Percentiles rank a stretch among this genome's conserved stretches.
phyloP scores from a whole-genome alignment of 1,140 invertebrate species.

The Trinorchestia longiramus region DNA sequence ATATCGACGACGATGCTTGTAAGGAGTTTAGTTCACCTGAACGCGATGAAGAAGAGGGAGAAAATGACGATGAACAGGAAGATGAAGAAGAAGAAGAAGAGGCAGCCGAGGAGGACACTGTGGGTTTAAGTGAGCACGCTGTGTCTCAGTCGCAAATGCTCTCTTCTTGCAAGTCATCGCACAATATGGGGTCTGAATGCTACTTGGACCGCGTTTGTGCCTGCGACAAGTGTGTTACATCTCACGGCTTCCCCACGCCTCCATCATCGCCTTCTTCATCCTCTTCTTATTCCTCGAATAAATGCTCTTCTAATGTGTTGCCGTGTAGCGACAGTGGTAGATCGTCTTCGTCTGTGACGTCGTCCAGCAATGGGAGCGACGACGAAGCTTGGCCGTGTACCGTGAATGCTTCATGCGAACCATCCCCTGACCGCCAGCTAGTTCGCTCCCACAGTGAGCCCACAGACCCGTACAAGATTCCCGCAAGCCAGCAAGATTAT shows the following conservation, averaged over 20 bases:
- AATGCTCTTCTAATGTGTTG: constrained; percentile 54
- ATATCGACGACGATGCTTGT: constrained; percentile 67
- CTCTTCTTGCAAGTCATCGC: background rate
- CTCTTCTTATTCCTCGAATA: constrained; percentile 62
- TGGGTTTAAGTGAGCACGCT: background rate
- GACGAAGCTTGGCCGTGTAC: constrained; percentile 27
- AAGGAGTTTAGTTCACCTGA: constrained; percentile 40
- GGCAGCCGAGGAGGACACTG: background rate
- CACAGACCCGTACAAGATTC: constrained; percentile 31
- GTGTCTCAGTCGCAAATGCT: background rate
- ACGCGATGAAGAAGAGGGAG: constrained; percentile 50
- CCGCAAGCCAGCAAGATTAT: background rate
- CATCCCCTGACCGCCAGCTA: constrained; percentile 21
- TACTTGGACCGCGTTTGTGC: constrained; percentile 37
- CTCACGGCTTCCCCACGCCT: constrained; percentile 64
- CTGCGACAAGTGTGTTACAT: constrained; percentile 60
- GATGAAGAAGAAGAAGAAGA: background rate
- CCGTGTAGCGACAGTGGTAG: constrained; percentile 57
- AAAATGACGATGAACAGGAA: background rate
- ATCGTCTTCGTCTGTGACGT: background rate
- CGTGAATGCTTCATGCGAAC: background rate
- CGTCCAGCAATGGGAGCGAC: background rate
- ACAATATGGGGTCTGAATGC: background rate
- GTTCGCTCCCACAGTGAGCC: constrained; percentile 60
- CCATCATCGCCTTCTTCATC: constrained; percentile 66